Conservation (phyloP, 2,888 invertebrate species). For the Silvanus unidentatus region DNA sequence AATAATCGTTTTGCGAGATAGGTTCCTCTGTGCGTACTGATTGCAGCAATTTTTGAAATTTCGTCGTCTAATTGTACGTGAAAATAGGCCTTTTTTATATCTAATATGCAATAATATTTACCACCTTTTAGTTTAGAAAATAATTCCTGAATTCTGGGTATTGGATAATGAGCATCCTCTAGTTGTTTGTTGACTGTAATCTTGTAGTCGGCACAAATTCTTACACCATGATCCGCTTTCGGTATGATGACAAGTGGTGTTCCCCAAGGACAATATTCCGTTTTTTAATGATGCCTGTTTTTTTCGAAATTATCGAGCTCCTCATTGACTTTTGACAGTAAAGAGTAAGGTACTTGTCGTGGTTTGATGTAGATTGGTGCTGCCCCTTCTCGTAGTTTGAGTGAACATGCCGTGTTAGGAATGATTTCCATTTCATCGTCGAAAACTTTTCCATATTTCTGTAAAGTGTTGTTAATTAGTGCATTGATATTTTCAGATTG, state of each 20-base stretch:
- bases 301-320: conserved; percentile 3
- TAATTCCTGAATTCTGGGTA: neutral
- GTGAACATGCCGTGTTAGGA: neutral
- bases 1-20: conserved; percentile 32
- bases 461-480: too few relatives aligned
- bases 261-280: conserved; percentile 4
- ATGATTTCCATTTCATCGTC: neutral
- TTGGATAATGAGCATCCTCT: neutral
- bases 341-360: neutral
- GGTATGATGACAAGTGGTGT: conserved; percentile 5
- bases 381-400: neutral
- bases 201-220: conserved; percentile 6
- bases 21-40: conserved; percentile 28
- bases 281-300: conserved; percentile 2
- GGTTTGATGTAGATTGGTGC: neutral
- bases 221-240: conserved; percentile 2
- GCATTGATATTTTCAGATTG: neutral
- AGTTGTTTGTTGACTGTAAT: conserved; percentile 3
- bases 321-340: neutral
- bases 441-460: neutral
- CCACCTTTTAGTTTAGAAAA: neutral
- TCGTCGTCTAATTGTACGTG: neutral
- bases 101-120: neutral
- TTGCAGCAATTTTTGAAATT: conserved; percentile 7
- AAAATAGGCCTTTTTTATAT: neutral